These are phyloP conservation scores for Scomberomorus guttatus DNA, from an alignment of 2,797 vertebrate genomes.

Conservation along the genomic window DNA sequence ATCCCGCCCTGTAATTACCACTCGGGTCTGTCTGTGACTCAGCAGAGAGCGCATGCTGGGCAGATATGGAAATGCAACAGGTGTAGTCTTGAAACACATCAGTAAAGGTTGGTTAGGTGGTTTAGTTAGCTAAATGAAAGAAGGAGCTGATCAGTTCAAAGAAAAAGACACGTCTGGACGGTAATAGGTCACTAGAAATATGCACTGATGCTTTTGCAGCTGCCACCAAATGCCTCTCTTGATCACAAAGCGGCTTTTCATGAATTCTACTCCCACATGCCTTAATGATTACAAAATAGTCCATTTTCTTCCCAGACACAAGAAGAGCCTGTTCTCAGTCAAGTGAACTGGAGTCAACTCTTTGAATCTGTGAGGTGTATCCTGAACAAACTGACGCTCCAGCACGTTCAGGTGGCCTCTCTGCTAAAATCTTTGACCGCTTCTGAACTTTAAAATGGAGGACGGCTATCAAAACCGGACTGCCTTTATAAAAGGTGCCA, in stretches of 20 bases:
- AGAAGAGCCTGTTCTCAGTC: slow-evolving; percentile 25
- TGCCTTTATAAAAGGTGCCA: slow-evolving; percentile 96
- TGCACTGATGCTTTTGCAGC: neutral
- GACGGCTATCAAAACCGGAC: slow-evolving; percentile 95
- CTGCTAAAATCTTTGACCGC: slow-evolving; percentile 22
- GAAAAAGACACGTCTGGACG: neutral
- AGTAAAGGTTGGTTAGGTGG: slow-evolving; percentile 1
- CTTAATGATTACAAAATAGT: neutral
- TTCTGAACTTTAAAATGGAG: slow-evolving; percentile 87
- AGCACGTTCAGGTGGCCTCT: slow-evolving; percentile 36
- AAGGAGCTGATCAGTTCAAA: slow-evolving; percentile 13
- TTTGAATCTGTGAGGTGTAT: slow-evolving; percentile 31
- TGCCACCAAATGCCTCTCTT: neutral
- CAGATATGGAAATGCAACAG: slow-evolving; percentile 42
- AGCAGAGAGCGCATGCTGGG: slow-evolving; percentile 47
- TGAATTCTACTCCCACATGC: neutral
- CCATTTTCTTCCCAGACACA: slow-evolving; percentile 49
- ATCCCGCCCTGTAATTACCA: slow-evolving; percentile 39
- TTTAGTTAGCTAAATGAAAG: slow-evolving; percentile 12
- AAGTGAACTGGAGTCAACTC: slow-evolving; percentile 15
- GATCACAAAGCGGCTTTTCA: neutral
- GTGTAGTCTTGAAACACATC: slow-evolving; percentile 32
- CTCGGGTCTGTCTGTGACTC: slow-evolving; percentile 56
- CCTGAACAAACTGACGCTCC: slow-evolving; percentile 39
- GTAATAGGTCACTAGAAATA: neutral